Evolutionary conservation across 2,888 invertebrate genomes (phyloP), one percentile per base, ranked within the genome.

Genomic region (Cartodere bifasciata): DNA sequence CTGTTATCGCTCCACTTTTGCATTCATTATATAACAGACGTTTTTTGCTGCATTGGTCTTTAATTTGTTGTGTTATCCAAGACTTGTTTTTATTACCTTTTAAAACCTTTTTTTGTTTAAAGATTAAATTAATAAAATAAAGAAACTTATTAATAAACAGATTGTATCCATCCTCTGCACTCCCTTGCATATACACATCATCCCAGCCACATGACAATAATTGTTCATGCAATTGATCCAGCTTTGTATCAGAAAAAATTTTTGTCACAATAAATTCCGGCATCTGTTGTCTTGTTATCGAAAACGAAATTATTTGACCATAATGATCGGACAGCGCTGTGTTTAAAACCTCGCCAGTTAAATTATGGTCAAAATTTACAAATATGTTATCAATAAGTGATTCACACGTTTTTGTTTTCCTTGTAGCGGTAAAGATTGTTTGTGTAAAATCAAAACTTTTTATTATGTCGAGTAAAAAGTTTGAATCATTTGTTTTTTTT

Each of bases 31-130:
- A 25, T n/a, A 25, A 15, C n/a, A 13, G 2, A 15, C 25, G 14
- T 25, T 25, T 13, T 10, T n/a, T n/a, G n/a, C 4, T n/a, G 7
- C 23, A 13, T 2, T 12, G 13, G 13, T 6, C 13, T 23, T 9
- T 23, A 5, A 23, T 23, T 10, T 13, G 13, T 23, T 12, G 4
- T 23, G 23, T 23, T 5, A 23, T 23, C 23, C 23, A 23, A 13
- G 9, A 3, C 7, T n/a, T n/a, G n/a, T n/a, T n/a, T n/a, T n/a
- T n/a, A n/a, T n/a, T n/a, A n/a, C n/a, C n/a, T n/a, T n/a, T n/a
- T n/a, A n/a, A n/a, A n/a, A n/a, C n/a, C n/a, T n/a, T n/a, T n/a
- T n/a, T 23, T 10, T 23, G 5, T 9, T 12, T 12, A 23, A 23
- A 23, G 7, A 23, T 23, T 3, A 23, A n/a, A 3, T 23, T n/a